phyloP scores from a whole-genome alignment of 2,113 vertebrate genomes.

The Delphinus delphis region DNA sequence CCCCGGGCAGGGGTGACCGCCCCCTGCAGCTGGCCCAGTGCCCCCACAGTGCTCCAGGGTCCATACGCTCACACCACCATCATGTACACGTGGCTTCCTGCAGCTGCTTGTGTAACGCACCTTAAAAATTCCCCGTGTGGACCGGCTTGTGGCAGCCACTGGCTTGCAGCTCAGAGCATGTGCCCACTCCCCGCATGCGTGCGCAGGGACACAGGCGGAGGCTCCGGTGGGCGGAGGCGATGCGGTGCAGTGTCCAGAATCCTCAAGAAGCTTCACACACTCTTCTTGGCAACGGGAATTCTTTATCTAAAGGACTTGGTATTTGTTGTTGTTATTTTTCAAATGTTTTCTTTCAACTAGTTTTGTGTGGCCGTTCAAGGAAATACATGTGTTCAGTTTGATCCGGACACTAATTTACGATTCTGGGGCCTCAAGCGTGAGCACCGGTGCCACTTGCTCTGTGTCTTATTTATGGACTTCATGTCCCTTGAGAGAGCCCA shows the following conservation, averaged over 20 bases:
- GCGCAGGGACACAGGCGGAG: neutral
- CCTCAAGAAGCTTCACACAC: neutral
- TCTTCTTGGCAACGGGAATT: neutral
- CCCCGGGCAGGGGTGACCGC: neutral
- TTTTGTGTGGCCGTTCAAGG: accelerated
- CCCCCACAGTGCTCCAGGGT: neutral
- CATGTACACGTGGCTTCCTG: neutral
- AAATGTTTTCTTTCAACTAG: neutral
- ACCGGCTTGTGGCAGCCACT: neutral
- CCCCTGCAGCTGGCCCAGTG: neutral
- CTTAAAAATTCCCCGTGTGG: neutral
- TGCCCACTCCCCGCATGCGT: neutral
- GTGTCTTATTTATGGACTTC: accelerated
- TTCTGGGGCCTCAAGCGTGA: neutral
- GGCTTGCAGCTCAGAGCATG: neutral
- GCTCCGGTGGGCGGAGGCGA: neutral
- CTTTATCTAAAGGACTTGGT: neutral
- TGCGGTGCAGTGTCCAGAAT: no score
- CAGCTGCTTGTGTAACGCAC: neutral
- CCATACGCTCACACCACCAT: neutral
- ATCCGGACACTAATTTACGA: accelerated
- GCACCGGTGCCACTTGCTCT: accelerated
- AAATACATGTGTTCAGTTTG: neutral
- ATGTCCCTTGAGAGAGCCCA: accelerated
- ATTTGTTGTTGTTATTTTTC: accelerated